Percentiles rank a stretch among this genome's conserved stretches.
Conservation (phyloP, 2,797 vertebrate genomes). For the Gorsachius magnificus region DNA sequence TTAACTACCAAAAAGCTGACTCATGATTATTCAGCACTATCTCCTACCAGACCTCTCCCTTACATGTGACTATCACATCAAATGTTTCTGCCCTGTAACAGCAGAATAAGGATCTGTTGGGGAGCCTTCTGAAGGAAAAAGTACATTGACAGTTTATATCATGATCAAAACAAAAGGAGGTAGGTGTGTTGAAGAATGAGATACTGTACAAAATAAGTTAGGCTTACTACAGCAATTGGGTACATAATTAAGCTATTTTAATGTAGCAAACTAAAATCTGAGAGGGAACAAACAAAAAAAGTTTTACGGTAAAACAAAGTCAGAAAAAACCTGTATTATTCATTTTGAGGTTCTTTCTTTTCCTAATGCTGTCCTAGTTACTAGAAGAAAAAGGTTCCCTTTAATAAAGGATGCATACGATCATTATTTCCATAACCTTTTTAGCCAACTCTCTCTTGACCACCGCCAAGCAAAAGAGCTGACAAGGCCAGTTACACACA, state of each 20-base stretch:
- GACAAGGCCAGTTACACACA: not conserved
- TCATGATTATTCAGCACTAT: slow-evolving; percentile 28
- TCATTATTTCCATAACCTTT: not conserved
- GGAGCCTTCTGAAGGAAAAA: not conserved
- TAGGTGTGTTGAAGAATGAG: not conserved
- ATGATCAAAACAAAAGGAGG: not conserved
- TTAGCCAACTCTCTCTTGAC: not conserved
- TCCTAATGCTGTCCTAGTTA: not conserved
- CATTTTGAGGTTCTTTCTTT: not conserved
- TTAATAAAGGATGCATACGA: fast-evolving
- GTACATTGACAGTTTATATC: not conserved
- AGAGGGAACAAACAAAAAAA: not conserved
- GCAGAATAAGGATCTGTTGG: not conserved
- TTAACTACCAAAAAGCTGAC: not conserved
- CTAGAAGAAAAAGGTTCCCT: not conserved
- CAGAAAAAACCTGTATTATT: not conserved
- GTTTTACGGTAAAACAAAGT: not conserved
- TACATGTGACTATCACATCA: not conserved
- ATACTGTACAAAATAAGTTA: not conserved
- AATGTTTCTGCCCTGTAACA: not conserved
- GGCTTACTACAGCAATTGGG: not conserved
- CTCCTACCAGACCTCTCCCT: not conserved
- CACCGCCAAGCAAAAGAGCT: not conserved
- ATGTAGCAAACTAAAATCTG: not conserved
- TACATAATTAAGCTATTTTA: not conserved